Evolutionary conservation across 2,888 invertebrate species (phyloP).

Genomic region (Colostygia pectinataria): DNA sequence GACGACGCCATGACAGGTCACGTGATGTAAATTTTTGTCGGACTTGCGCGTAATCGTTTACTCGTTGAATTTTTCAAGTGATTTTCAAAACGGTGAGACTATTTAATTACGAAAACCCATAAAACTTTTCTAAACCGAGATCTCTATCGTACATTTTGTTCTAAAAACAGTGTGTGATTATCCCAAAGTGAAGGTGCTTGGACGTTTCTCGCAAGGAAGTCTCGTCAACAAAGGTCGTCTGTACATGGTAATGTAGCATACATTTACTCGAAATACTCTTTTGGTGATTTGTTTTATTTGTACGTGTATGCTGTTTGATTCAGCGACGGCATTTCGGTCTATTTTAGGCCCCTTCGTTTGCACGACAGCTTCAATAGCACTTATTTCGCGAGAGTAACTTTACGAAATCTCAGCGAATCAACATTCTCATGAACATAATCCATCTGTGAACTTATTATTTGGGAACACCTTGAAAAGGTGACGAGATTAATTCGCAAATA

Average conservation of each 20-base stretch:
- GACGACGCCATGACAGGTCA: slow-evolving; percentile 81
- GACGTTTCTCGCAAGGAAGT: slow-evolving; percentile 54
- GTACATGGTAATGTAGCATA: slow-evolving; percentile 63
- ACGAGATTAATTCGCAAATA: background rate
- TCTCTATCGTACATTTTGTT: slow-evolving; percentile 31
- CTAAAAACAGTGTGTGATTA: slow-evolving; percentile 51
- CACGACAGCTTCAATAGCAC: slow-evolving; percentile 19
- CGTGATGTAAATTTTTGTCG: slow-evolving; percentile 82
- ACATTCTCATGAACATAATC: slow-evolving; percentile 1
- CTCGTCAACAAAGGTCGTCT: slow-evolving; percentile 70
- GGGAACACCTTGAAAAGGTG: slow-evolving; percentile 4
- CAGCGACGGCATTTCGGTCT: slow-evolving; percentile 18
- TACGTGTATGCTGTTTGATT: slow-evolving; percentile 13
- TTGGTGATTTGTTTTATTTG: slow-evolving; percentile 51
- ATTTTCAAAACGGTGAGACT: slow-evolving; percentile 70
- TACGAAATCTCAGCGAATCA: slow-evolving; percentile 1
- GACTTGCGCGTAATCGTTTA: slow-evolving; percentile 69
- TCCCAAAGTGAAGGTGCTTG: slow-evolving; percentile 37
- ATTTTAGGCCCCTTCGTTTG: slow-evolving; percentile 22
- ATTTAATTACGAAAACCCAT: slow-evolving; percentile 53
- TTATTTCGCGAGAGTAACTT: slow-evolving; percentile 4
- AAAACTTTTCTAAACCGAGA: slow-evolving; percentile 46
- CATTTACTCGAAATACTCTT: slow-evolving; percentile 56
- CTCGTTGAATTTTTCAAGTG: slow-evolving; percentile 68
- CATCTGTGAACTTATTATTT: background rate